Conservation (phyloP, 1,140 invertebrate genomes). For the Bombus consobrinus region DNA sequence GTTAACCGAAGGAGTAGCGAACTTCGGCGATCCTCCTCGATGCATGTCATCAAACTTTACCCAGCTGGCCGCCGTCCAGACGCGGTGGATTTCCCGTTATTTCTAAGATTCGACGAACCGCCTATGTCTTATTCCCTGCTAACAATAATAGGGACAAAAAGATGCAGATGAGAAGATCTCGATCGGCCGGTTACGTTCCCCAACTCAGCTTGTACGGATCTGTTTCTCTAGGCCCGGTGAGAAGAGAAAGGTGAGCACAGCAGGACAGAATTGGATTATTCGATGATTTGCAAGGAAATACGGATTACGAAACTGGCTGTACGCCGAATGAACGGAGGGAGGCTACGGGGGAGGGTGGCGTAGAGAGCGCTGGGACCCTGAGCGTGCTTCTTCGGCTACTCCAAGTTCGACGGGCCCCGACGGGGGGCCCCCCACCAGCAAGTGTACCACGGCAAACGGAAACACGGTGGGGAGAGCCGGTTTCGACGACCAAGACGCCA, state of each 20-base stretch:
- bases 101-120: background rate
- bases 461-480: conserved; percentile 79
- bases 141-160: background rate
- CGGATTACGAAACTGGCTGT: conserved; percentile 35
- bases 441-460: background rate
- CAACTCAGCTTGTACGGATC: background rate
- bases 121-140: background rate
- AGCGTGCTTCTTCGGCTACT: conserved; percentile 46
- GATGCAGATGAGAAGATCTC: too few species aligned
- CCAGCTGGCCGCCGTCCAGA: background rate
- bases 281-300: conserved; percentile 24
- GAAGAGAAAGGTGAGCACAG: background rate
- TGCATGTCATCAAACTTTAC: background rate
- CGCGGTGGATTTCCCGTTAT: background rate
- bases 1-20: background rate
- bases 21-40: background rate
- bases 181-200: conserved; percentile 18
- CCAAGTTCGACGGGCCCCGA: conserved; percentile 62
- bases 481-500: conserved; percentile 78
- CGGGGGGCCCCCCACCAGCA: conserved; percentile 46
- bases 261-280: background rate
- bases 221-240: accelerated
- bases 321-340: background rate
- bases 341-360: background rate
- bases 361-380: conserved; percentile 14